Evolutionary conservation across 1,140 invertebrate genomes (phyloP), one percentile per base, ranked within the genome.

Genomic region (Hydropsyche tenuis): DNA sequence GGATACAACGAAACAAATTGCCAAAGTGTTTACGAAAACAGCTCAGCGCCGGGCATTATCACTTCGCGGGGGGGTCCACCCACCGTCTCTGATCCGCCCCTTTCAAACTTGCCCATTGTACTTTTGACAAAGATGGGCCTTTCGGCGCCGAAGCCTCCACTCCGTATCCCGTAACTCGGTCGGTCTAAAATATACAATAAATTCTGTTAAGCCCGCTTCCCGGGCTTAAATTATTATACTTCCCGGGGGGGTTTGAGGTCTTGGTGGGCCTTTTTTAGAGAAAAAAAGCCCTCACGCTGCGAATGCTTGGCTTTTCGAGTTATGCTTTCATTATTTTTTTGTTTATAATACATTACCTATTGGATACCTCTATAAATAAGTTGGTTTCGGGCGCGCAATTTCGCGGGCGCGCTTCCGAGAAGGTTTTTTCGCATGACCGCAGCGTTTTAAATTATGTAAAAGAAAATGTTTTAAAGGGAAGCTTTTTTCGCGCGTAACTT

Each of bases 101-200:
- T 22, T 66, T 66, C 64, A 66, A 66, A 68, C 22, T 68, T 68
- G 18, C 22, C 65, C 43, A 68, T 68, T 68, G 65, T 68, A 30
- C 22, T 68, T 68, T 68, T 68, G 65, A 68, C 65, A 68, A 51
- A 68, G 65, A 68, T 51, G 65, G 65, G 45, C 65, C 65, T 68
- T 68, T 68, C 46, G 43, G 11, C 18, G 46, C n/a, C 45, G 64
- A 66, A 66, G 64, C 45, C 65, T 48, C 45, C 43, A 9, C 30
- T 23, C 45, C 23, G 45, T 68, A 68, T 68, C 65, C 65, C 23
- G 65, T 68, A 48, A 63, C 56, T 62, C 51, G 23, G 46, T 27
- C 16, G 53, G 63, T 53, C 72, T 68, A 73, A 73, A 73, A 73
- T 73, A 73, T 68, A 73, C 72, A 73, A 73, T 73, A 73, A 73